A percentile compares a stretch with the other conserved stretches of the same genome.
These are phyloP conservation scores for Trypoxylus dichotomus DNA, from an alignment of 1,140 invertebrate genomes.

Conservation along the genomic window DNA sequence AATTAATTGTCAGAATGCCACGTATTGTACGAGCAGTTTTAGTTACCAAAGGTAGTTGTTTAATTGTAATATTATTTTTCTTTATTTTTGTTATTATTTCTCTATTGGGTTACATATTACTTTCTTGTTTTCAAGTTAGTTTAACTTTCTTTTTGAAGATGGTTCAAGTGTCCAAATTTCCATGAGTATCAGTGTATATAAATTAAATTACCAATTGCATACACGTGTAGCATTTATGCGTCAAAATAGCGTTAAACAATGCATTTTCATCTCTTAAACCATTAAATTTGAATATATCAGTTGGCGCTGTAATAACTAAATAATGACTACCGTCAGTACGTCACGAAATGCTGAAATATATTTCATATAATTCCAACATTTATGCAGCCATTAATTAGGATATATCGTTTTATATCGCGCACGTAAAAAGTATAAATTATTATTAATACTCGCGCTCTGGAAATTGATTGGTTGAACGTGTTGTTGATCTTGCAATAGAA, in stretches of 20 bases:
- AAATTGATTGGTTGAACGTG: not conserved
- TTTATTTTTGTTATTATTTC: too few species aligned
- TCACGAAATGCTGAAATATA: not conserved
- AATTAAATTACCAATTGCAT: not conserved
- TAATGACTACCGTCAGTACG: slow-evolving; percentile 5
- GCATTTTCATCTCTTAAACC: not conserved
- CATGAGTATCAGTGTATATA: too few species aligned
- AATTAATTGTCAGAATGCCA: too few species aligned
- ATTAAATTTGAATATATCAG: slow-evolving; percentile 21
- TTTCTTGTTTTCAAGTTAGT: too few species aligned
- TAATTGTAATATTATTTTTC: not conserved
- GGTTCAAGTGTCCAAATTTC: too few species aligned
- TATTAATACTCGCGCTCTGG: not conserved
- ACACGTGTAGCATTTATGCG: not conserved
- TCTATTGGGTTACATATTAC: too few species aligned
- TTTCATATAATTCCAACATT: not conserved
- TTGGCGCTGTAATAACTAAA: not conserved
- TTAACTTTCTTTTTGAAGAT: too few species aligned
- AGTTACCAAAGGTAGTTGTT: too few species aligned
- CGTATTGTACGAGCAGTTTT: too few species aligned
- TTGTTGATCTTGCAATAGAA: not conserved
- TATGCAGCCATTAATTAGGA: not conserved
- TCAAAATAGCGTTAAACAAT: not conserved
- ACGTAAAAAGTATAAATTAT: slow-evolving; percentile 8
- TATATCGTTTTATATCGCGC: not conserved